Percentiles rank a stretch among this genome's conserved stretches.
phyloP scores from a whole-genome alignment of 2,113 vertebrate species.

The Gopherus flavomarginatus region DNA sequence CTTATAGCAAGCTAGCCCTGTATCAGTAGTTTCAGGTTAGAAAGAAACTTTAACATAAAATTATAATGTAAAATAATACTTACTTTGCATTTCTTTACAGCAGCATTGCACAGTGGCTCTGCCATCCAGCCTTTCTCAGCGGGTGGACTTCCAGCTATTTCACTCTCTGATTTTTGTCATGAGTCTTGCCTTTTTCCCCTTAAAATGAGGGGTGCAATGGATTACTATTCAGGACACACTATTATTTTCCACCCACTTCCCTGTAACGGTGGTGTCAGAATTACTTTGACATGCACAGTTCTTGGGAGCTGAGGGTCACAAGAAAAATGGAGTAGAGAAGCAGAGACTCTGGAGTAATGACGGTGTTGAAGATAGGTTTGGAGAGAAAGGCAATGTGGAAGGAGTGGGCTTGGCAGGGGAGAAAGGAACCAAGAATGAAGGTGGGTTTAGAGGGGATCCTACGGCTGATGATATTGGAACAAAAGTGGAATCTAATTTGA shows the following conservation, averaged over 20 bases:
- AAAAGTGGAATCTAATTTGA: neutral
- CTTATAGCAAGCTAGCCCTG: conserved; percentile 40
- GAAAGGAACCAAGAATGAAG: neutral
- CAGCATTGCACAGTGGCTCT: conserved; percentile 73
- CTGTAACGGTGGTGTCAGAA: neutral
- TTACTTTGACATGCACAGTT: conserved; percentile 1
- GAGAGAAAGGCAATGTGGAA: neutral
- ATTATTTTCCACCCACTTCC: conserved; percentile 40
- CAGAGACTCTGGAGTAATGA: neutral
- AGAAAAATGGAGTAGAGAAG: neutral
- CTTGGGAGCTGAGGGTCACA: neutral
- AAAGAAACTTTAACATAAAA: neutral
- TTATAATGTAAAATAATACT: conserved; percentile 57
- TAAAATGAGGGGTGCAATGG: conserved; percentile 60
- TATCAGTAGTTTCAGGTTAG: neutral
- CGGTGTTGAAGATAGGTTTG: neutral
- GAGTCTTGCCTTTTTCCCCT: conserved; percentile 71
- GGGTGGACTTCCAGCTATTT: conserved; percentile 71
- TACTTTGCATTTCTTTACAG: conserved; percentile 79
- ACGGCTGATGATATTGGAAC: neutral
- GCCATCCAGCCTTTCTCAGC: conserved; percentile 74
- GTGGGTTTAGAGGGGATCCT: neutral
- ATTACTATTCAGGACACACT: conserved; percentile 46
- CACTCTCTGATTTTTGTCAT: conserved; percentile 72
- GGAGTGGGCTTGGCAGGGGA: neutral